Evolutionary conservation across 2,797 vertebrate species (phyloP).

Genomic region (Neosilurus hyrtlii): DNA sequence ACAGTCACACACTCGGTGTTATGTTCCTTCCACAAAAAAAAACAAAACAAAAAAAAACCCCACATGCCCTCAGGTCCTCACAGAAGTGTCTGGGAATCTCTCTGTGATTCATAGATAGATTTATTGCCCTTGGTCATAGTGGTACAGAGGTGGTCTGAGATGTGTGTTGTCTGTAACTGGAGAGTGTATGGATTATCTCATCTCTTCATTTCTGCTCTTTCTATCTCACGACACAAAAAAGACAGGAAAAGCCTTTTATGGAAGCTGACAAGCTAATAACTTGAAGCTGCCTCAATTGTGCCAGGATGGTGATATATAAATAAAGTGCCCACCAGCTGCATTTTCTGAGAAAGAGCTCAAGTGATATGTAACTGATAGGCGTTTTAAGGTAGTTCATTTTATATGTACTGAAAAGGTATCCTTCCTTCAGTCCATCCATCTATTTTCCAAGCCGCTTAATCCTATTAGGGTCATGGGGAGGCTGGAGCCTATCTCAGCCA

Average conservation of each 20-base stretch:
- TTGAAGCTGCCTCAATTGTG: neutral
- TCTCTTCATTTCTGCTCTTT: slow-evolving; percentile 20
- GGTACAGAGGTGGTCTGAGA: slow-evolving; percentile 31
- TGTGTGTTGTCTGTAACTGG: slow-evolving; percentile 24
- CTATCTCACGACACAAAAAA: neutral
- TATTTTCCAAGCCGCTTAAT: no score
- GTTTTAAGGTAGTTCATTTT: neutral
- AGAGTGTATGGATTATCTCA: slow-evolving; percentile 1
- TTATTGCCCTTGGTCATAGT: slow-evolving; percentile 33
- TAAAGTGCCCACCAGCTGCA: neutral
- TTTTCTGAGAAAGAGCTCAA: neutral
- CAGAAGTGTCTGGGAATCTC: slow-evolving; percentile 31
- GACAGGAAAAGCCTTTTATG: slow-evolving; percentile 28
- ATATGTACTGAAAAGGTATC: neutral
- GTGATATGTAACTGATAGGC: no score
- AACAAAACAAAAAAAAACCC: neutral
- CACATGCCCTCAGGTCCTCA: slow-evolving; percentile 33
- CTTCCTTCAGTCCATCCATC: no score
- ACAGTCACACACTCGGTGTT: slow-evolving; percentile 52
- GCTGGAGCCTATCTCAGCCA: no score
- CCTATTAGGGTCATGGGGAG: no score
- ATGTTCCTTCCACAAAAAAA: slow-evolving; percentile 34
- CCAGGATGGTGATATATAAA: neutral
- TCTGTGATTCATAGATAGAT: slow-evolving; percentile 40
- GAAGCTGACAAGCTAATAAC: slow-evolving; percentile 3